Conservation (phyloP, 2,888 invertebrate genomes). For the Nymphalis urticae region DNA sequence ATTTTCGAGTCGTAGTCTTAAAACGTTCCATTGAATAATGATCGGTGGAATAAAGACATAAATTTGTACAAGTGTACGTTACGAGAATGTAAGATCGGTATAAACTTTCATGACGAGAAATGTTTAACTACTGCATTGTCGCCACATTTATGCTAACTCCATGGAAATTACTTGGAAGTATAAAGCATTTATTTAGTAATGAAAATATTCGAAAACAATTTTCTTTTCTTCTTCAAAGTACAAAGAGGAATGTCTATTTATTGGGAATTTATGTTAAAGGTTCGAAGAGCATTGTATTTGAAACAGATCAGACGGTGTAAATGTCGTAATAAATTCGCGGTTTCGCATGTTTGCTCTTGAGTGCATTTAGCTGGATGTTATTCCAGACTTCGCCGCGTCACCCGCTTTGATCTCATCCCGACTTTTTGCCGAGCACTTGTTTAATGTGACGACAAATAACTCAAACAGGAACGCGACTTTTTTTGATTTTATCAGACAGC, state of each 20-base stretch:
- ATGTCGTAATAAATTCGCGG: conserved; percentile 42
- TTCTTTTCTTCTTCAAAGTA: conserved; percentile 23
- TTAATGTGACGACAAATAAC: conserved; percentile 80
- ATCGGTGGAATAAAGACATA: conserved; percentile 41
- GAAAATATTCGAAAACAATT: conserved; percentile 30
- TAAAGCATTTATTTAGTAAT: conserved; percentile 29
- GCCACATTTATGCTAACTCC: conserved; percentile 55
- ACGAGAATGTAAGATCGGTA: conserved; percentile 56
- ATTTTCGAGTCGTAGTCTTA: conserved; percentile 27
- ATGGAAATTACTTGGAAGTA: conserved; percentile 40
- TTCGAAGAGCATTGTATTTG: conserved; percentile 42
- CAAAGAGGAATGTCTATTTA: conserved; percentile 26
- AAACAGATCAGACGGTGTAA: conserved; percentile 40
- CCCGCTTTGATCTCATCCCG: conserved; percentile 71
- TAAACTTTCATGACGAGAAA: conserved; percentile 49
- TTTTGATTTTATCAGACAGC: conserved; percentile 71
- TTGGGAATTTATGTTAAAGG: conserved; percentile 28
- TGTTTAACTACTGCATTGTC: conserved; percentile 57
- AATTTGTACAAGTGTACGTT: conserved; percentile 43
- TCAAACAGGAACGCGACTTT: conserved; percentile 69
- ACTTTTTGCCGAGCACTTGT: conserved; percentile 75
- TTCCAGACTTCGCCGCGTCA: conserved; percentile 70
- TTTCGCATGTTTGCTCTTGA: conserved; percentile 50
- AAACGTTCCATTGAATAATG: conserved; percentile 35
- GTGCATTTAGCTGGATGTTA: conserved; percentile 64